These are phyloP conservation scores for Plemyria rubiginata DNA, from an alignment of 2,888 invertebrate species.

Conservation along the genomic window DNA sequence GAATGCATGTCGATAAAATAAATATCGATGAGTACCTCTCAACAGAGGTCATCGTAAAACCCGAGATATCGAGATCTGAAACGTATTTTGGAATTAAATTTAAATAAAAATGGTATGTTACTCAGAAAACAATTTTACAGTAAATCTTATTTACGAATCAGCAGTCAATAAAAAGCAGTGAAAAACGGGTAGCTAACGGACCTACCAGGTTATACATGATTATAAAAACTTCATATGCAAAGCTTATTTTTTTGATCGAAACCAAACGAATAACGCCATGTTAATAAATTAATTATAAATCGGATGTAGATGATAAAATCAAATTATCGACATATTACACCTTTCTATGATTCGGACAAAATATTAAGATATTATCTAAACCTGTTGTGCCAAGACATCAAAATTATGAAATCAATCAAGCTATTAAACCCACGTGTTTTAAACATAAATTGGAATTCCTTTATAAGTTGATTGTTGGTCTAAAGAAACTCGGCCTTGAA, in stretches of 20 bases:
- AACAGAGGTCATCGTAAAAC: slow-evolving; percentile 26
- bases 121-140: slow-evolving; percentile 16
- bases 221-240: slow-evolving; percentile 3
- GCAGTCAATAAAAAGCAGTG: slow-evolving; percentile 9
- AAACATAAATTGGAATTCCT: slow-evolving; percentile 25
- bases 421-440: slow-evolving; percentile 35
- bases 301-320: slow-evolving; percentile 33
- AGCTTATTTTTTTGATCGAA: not conserved
- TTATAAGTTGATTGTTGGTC: slow-evolving; percentile 23
- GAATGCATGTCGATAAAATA: slow-evolving; percentile 34
- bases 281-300: slow-evolving; percentile 33
- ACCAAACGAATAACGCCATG: slow-evolving; percentile 3
- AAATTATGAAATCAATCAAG: slow-evolving; percentile 39
- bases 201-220: slow-evolving; percentile 2
- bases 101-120: slow-evolving; percentile 20
- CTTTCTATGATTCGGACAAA: slow-evolving; percentile 28
- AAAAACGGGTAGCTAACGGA: not conserved
- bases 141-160: slow-evolving; percentile 18
- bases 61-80: slow-evolving; percentile 24
- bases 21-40: slow-evolving; percentile 33
- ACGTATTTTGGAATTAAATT: slow-evolving; percentile 29
- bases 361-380: slow-evolving; percentile 37
- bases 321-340: slow-evolving; percentile 36
- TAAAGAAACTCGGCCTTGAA: slow-evolving; percentile 19
- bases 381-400: slow-evolving; percentile 34